Conservation (phyloP, 53 echinoderm and acorn worm species). For the Antedon mediterranea region DNA sequence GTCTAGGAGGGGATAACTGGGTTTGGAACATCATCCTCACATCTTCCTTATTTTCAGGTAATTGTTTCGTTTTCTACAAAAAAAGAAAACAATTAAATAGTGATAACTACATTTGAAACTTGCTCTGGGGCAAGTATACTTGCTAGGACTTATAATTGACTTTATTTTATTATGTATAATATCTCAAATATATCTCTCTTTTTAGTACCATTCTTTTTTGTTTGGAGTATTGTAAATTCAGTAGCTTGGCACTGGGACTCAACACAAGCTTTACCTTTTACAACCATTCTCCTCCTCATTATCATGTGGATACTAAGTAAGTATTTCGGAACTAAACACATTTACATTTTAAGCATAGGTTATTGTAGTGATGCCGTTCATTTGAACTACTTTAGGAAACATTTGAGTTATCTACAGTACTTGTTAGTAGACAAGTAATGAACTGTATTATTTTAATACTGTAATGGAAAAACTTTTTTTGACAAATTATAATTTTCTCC, state of each 20-base stretch:
- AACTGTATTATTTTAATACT: neutral
- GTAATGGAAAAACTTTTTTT: too few relatives aligned
- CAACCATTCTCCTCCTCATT: conserved; percentile 76
- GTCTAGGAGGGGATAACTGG: conserved; percentile 92
- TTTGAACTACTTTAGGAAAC: too few relatives aligned
- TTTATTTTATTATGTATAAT: neutral
- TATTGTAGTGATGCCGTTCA: too few relatives aligned
- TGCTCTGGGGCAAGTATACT: too few relatives aligned
- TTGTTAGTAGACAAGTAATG: neutral
- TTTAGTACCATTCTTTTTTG: conserved; percentile 83
- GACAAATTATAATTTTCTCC: neutral
- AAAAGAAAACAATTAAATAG: too few relatives aligned
- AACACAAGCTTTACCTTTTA: conserved; percentile 93
- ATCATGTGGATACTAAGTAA: conserved; percentile 88
- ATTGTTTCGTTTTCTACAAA: conserved; percentile 11
- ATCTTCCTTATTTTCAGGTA: conserved; percentile 87
- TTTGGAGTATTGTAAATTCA: conserved; percentile 94
- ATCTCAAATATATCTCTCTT: neutral
- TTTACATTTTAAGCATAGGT: too few relatives aligned
- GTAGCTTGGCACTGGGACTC: conserved; percentile 90
- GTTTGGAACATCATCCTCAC: conserved; percentile 97
- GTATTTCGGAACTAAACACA: conserved; percentile 8
- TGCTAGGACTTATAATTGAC: too few relatives aligned
- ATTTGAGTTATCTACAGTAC: neutral
- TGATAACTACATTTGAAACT: too few relatives aligned